A percentile compares a stretch with the other conserved stretches of the same genome.
phyloP scores from a whole-genome alignment of 1,140 invertebrate genomes.

The Drosophila prosaltans region DNA sequence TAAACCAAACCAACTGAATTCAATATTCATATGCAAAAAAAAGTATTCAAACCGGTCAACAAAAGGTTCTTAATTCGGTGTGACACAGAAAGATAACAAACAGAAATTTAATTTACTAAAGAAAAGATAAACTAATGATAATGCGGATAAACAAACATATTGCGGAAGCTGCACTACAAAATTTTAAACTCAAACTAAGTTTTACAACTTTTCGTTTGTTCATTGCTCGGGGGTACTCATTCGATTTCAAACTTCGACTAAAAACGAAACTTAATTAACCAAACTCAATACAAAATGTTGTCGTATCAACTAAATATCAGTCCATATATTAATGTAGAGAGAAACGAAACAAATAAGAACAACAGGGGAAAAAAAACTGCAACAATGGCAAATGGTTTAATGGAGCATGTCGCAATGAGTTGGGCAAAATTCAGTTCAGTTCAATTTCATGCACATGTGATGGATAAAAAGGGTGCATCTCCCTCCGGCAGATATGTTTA shows the following conservation, averaged over 20 bases:
- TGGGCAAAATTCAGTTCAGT: slow-evolving; percentile 45
- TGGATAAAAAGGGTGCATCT: slow-evolving; percentile 50
- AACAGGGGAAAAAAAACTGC: slow-evolving; percentile 38
- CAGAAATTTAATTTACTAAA: slow-evolving; percentile 37
- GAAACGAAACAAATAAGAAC: slow-evolving; percentile 4
- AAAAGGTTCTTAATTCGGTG: slow-evolving; percentile 21
- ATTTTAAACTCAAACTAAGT: neutral
- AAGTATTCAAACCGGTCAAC: slow-evolving; percentile 47
- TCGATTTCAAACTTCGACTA: slow-evolving; percentile 35
- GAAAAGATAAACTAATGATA: slow-evolving; percentile 49
- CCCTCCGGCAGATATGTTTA: slow-evolving; percentile 10
- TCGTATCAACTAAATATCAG: slow-evolving; percentile 41
- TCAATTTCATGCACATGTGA: slow-evolving; percentile 24
- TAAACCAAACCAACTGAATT: neutral
- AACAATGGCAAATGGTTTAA: slow-evolving; percentile 78
- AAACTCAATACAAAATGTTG: slow-evolving; percentile 59
- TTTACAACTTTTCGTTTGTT: slow-evolving; percentile 15
- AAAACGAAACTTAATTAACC: slow-evolving; percentile 47
- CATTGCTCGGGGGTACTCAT: slow-evolving; percentile 42
- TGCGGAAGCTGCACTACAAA: slow-evolving; percentile 39
- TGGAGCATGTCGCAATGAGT: slow-evolving; percentile 73
- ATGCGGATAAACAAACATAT: slow-evolving; percentile 60
- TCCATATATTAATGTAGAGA: slow-evolving; percentile 55
- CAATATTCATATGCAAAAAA: slow-evolving; percentile 2
- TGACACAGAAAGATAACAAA: slow-evolving; percentile 76